Evolutionary conservation across 1,140 invertebrate genomes (phyloP).

Genomic region (Drosophila athabasca): DNA sequence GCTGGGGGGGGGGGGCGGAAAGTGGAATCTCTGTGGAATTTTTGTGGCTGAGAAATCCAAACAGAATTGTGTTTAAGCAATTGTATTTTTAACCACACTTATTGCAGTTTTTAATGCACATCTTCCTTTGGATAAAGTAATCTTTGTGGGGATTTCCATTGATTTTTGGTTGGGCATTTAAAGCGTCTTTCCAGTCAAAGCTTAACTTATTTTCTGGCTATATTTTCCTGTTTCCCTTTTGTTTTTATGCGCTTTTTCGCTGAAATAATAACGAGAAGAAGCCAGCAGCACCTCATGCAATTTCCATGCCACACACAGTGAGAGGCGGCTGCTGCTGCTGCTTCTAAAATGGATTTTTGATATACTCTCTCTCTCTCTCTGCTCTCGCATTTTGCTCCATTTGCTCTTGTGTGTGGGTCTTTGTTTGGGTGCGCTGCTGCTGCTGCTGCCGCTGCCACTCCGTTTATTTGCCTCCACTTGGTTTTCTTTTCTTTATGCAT

Average conservation of each 20-base stretch:
- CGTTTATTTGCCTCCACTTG: conserved; percentile 51
- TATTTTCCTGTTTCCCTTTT: conserved; percentile 9
- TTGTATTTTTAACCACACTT: no score
- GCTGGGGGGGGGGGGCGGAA: no score
- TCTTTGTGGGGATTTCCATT: no score
- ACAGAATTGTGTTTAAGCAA: no score
- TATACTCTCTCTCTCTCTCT: conserved; percentile 8
- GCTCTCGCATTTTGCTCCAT: conserved; percentile 41
- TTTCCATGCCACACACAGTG: conserved; percentile 20
- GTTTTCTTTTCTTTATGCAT: conserved; percentile 61
- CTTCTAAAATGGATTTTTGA: conserved; percentile 48
- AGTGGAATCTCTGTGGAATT: no score
- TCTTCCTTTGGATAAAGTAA: no score
- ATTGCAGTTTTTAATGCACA: no score
- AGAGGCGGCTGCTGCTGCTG: neutral
- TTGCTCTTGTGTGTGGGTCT: conserved; percentile 14
- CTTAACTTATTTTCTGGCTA: no score
- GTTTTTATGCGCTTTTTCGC: conserved; percentile 4
- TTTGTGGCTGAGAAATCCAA: no score
- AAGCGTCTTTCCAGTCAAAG: neutral
- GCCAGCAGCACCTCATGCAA: conserved; percentile 19
- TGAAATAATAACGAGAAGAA: conserved; percentile 16
- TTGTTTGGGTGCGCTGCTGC: conserved; percentile 17
- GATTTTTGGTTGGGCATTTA: no score
- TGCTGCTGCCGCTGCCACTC: neutral